phyloP scores from a whole-genome alignment of 2,113 vertebrate species.

The Microcebus tavaratra region DNA sequence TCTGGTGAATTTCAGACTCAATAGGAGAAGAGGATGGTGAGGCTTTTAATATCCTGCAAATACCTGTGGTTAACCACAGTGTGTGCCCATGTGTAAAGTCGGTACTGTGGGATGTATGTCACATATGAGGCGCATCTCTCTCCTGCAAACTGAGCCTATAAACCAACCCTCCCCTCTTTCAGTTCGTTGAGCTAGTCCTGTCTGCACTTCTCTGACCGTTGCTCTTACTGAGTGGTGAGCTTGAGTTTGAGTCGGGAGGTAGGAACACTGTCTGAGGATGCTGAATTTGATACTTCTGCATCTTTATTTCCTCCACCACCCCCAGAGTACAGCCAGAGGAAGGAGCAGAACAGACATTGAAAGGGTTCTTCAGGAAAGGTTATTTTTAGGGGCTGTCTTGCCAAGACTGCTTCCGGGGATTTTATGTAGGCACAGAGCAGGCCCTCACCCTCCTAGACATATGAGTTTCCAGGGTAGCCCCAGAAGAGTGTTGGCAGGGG shows the following conservation, averaged over 20 bases:
- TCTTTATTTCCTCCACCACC: not conserved
- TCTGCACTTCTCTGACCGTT: too few relatives aligned
- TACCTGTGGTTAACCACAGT: fast-evolving
- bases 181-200: not conserved
- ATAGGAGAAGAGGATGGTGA: not conserved
- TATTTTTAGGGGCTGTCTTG: conserved; percentile 33
- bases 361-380: conserved; percentile 37
- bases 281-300: not conserved
- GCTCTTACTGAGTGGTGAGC: not conserved
- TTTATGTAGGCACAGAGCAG: not conserved
- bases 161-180: not conserved
- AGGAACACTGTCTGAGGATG: not conserved
- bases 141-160: not conserved
- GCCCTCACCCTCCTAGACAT: not conserved
- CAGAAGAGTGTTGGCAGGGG: not conserved
- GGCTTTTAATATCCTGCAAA: too few relatives aligned
- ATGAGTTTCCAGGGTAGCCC: not conserved
- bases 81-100: not conserved
- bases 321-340: not conserved
- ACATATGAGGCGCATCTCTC: not conserved
- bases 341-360: not conserved
- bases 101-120: fast-evolving
- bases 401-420: not conserved
- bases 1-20: not conserved
- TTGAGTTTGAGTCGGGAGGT: not conserved